Base-by-base conservation (phyloP, 1,140 invertebrate species). In the Saccostrea glomerata region DNA sequence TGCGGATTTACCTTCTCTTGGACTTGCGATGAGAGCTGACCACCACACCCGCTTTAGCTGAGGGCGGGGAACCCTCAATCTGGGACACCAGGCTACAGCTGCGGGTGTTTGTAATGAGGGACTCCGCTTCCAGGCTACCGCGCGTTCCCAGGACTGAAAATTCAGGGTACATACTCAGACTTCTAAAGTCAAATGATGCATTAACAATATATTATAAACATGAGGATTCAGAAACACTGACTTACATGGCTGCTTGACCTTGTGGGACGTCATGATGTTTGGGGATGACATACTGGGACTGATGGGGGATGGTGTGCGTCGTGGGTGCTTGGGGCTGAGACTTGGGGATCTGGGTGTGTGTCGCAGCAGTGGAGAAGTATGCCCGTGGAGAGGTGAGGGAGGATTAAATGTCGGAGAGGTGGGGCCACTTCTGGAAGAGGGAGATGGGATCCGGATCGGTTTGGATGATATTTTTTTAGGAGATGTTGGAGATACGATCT, bases 1-100 rank as follows among this genome's bases (percentile, higher is more conserved):
- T 47, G 17, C 55, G 12, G 2, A 84, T 5, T 89, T 90, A 98
- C 97, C 98, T 97, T 95, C 98, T 95, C 92, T 98, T 97, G 2
- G 98, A 98, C 93, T 98, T 97, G 73, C 98, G 95, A 92, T 97
- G 98, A 47, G 98, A 98, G 0, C 98, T 98, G n/a, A 99, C 98
- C 15, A 98, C 98, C 12, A 98, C 98, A 5, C 98, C 98, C 20
- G 95, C 95, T 82, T 94, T 92, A 86, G 94, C 92, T 87, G 92
- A 87, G 84, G 94, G 93, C 90, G 95, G 93, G 84, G 95, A 93
- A 13, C 94, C 94, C 40, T 94, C 94, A 82, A 92, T 92, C 30
- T 93, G 91, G 82, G 93, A 91, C 9, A 93, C 92, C 89, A 94
- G 93, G 87, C 94, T 94, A 87, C 93, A 92, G 15, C 94, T 89